phyloP scores from a whole-genome alignment of 2,113 vertebrate species.

The Orcinus orca region DNA sequence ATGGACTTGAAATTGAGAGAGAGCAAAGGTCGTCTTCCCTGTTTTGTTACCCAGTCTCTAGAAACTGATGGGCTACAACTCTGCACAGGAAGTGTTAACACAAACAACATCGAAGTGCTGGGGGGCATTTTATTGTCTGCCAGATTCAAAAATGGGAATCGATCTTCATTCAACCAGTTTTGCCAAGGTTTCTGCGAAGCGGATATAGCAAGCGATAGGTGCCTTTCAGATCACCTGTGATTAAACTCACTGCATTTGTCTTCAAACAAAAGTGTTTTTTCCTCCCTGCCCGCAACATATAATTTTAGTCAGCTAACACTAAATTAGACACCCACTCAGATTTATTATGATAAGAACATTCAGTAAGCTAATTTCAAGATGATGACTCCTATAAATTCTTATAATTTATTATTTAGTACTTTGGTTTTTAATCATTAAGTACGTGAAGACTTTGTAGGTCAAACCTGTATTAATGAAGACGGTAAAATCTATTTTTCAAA shows the following conservation, averaged over 20 bases:
- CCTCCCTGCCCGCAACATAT: conserved; percentile 85
- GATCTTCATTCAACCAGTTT: conserved; percentile 72
- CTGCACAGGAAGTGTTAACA: conserved; percentile 46
- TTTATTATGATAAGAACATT: conserved; percentile 94
- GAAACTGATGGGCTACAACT: background rate
- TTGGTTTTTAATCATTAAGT: conserved; percentile 91
- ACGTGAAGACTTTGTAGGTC: conserved; percentile 93
- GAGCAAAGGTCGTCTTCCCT: background rate
- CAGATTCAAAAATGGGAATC: conserved; percentile 78
- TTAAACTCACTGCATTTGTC: conserved; percentile 88
- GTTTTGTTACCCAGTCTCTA: background rate
- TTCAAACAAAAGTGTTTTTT: conserved; percentile 87
- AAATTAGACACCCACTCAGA: conserved; percentile 89
- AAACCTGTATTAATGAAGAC: conserved; percentile 92
- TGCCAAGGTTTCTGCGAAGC: conserved; percentile 67
- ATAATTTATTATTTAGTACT: conserved; percentile 94
- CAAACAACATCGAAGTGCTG: conserved; percentile 63
- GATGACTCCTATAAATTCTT: conserved; percentile 92
- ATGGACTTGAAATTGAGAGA: too few relatives aligned
- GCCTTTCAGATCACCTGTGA: conserved; percentile 83
- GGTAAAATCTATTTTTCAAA: conserved; percentile 92
- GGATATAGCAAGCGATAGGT: background rate
- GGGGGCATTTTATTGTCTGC: conserved; percentile 70
- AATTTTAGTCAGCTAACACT: conserved; percentile 91
- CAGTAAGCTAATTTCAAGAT: conserved; percentile 92